Evolutionary conservation across 2,888 invertebrate genomes (phyloP).

Genomic region (Drosophila mimetica): DNA sequence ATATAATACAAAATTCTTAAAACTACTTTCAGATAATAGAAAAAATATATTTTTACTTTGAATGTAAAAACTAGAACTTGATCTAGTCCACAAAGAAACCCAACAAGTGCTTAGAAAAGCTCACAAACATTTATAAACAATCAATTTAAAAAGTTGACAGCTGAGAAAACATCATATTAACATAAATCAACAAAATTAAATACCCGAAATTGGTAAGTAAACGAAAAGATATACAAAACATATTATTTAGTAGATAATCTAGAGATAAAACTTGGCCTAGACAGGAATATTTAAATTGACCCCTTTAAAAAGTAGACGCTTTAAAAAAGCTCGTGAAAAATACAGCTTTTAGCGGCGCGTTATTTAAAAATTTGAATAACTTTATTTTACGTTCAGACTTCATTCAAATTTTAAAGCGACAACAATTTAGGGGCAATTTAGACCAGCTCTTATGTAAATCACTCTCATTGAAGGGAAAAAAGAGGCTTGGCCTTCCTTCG

Average conservation of each 20-base stretch:
- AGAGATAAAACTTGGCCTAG: not conserved
- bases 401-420: too few species aligned
- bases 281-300: not conserved
- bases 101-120: conserved; percentile 23
- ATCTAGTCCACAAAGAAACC: conserved; percentile 12
- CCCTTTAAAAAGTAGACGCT: not conserved
- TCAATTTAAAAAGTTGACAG: not conserved
- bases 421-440: not conserved
- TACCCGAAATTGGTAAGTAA: conserved; percentile 51
- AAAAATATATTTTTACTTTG: not conserved
- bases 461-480: conserved; percentile 42
- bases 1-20: not conserved
- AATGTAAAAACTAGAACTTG: not conserved
- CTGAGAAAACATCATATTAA: conserved; percentile 2
- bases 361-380: not conserved
- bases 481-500: conserved; percentile 10
- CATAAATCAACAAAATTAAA: not conserved
- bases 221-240: not conserved
- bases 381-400: too few species aligned
- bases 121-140: conserved; percentile 1
- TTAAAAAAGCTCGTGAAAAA: not conserved
- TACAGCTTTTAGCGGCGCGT: not conserved
- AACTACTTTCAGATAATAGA: conserved; percentile 22
- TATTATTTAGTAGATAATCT: too few species aligned
- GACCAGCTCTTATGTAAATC: conserved; percentile 24